Conservation (phyloP, 2,797 vertebrate genomes). For the Acridotheres tristis region DNA sequence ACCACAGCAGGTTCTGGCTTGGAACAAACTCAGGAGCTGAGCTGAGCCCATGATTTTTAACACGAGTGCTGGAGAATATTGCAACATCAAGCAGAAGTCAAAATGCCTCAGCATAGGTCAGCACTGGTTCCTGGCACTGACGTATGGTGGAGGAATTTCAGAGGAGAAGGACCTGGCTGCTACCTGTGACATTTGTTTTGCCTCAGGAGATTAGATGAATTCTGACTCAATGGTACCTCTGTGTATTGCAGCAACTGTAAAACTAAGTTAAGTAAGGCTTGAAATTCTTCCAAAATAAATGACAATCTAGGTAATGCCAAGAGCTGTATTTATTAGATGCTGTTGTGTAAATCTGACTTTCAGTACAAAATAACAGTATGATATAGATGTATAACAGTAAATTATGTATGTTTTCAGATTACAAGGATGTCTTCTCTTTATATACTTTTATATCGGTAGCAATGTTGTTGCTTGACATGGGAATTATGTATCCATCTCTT, state of each 20-base stretch:
- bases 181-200: conserved; percentile 18
- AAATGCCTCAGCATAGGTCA: background rate
- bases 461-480: background rate
- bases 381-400: background rate
- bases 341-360: background rate
- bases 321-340: background rate
- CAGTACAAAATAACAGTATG: background rate
- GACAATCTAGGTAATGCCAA: background rate
- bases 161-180: background rate
- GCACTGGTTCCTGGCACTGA: background rate
- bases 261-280: background rate
- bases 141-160: background rate
- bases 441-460: background rate
- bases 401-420: background rate
- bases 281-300: background rate
- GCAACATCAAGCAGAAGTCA: background rate
- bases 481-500: background rate
- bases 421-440: background rate
- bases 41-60: background rate
- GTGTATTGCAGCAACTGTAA: background rate
- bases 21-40: background rate
- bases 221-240: background rate
- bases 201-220: background rate
- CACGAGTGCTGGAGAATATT: background rate
- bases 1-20: background rate